Base-by-base conservation (phyloP, 2,888 invertebrate genomes). In the Neoitamus cyanurus region DNA sequence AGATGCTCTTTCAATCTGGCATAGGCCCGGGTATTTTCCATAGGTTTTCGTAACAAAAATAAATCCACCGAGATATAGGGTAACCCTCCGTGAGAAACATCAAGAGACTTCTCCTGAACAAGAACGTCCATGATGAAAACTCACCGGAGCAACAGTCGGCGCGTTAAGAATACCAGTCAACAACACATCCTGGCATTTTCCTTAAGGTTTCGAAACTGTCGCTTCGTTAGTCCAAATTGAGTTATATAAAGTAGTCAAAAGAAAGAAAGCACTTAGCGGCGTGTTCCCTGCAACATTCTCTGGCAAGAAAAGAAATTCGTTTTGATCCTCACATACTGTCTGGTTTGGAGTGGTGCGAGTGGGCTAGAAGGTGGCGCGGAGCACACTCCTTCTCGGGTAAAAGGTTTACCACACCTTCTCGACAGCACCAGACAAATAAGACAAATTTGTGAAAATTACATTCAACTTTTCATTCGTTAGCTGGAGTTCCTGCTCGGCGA, bases 381-480 rank as follows among this genome's bases (percentile, higher is more conserved):
- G 42, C 42, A 6, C 42, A 42, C n/a, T 42, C 37, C n/a, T 42
- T 42, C 15, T 42, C 42, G 13, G n/a, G 6, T 15, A 73, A 73
- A 73, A 73, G 36, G 73, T 73, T 73, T 73, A 34, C 36, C 73
- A 36, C 73, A 31, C 36, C 73, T 73, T 31, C 31, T 37, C 31
- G 36, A 73, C 58, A 58, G 58, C 25, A 36, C 31, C 73, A 73
- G 73, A 73, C 73, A 73, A 73, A 73, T 73, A 73, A 73, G 73
- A 73, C 73, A 73, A 73, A 73, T 73, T 73, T 73, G 73, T 31
- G 34, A 77, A 77, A 77, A 77, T 77, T 77, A 77, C 77, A 46
- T 77, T 77, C 77, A 77, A 46, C 77, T 77, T 77, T 77, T 77
- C 46, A 77, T 77, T 77, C 46, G 77, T 42, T 77, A 37, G 46